Evolutionary conservation across 2,797 vertebrate species (phyloP), one percentile per base, ranked within the genome.

Genomic region (Poecilia gillii): DNA sequence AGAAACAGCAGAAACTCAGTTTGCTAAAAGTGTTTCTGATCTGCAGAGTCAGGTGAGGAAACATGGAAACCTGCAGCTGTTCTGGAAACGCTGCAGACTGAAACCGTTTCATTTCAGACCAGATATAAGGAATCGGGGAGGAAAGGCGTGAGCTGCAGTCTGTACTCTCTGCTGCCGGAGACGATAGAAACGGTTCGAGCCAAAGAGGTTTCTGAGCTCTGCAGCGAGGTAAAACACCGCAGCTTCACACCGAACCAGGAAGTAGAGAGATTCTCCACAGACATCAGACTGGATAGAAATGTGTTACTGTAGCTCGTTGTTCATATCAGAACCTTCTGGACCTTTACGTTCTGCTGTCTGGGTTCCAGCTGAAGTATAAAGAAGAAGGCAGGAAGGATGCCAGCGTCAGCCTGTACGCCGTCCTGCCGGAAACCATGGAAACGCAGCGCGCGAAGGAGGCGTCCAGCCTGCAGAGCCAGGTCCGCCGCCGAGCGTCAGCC

Each of bases 291-390:
- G 62, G 62, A 6, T 66, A 3, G 20, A 39, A 39, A 66, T 23
- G 66, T 4, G 18, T 4, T 2, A n/a, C 39, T 41, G 39, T 43
- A 39, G 33, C 6, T 3, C 4, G 36, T 4, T 41, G 6, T 16
- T 47, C 20, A 6, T 9, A n/a, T 41, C 7, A 46, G 28, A 31
- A 16, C 18, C 14, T 49, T 16, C 28, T 39, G 13, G 68, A 43
- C 16, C 45, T 73, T 49, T 18, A 23, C 3, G 71, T 18, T 46
- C 9, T 31, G 68, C 45, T 0, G 18, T 66, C 41, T 57, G 3
- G 2, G 16, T 23, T 51, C 49, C 16, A 98, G 97, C 91, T 96
- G 74, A 97, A 97, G 84, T 99, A 98, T 70, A 97, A 97, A 91
- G 96, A 96, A 75, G 95, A 93, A 6, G 91, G 94, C 12, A 97